Conservation (phyloP, 2,113 vertebrate genomes). For the Henicopernis longicauda region DNA sequence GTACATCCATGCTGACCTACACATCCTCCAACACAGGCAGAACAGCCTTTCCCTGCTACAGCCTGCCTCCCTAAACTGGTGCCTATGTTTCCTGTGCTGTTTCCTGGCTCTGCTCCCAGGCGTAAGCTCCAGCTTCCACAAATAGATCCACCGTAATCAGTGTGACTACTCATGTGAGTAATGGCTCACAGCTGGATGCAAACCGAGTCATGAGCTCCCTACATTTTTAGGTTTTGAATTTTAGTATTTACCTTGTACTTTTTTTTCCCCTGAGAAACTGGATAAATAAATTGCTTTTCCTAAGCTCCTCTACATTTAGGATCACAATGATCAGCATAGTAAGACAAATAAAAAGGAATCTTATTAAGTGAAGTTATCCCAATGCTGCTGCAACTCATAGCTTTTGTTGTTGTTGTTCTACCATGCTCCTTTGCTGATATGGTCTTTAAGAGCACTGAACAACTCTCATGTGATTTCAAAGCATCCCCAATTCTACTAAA, state of each 20-base stretch:
- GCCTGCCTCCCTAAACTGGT: neutral
- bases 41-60: neutral
- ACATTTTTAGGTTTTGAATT: neutral
- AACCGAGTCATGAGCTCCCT: neutral
- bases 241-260: neutral
- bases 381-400: neutral
- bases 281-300: conserved; percentile 14
- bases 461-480: neutral
- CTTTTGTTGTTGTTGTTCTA: neutral
- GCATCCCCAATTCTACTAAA: neutral
- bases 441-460: neutral
- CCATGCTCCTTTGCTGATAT: neutral
- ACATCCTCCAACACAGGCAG: neutral
- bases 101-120: neutral
- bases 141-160: conserved; percentile 33
- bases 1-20: neutral
- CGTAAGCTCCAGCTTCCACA: neutral
- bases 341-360: neutral
- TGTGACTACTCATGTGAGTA: conserved; percentile 42
- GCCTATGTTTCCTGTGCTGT: neutral
- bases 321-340: neutral
- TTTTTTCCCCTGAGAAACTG: neutral
- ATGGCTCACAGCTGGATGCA: conserved; percentile 42
- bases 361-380: neutral
- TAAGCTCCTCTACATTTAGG: neutral